Evolutionary conservation across 2,797 vertebrate species (phyloP).

Genomic region (Melanotaenia trifasciata): DNA sequence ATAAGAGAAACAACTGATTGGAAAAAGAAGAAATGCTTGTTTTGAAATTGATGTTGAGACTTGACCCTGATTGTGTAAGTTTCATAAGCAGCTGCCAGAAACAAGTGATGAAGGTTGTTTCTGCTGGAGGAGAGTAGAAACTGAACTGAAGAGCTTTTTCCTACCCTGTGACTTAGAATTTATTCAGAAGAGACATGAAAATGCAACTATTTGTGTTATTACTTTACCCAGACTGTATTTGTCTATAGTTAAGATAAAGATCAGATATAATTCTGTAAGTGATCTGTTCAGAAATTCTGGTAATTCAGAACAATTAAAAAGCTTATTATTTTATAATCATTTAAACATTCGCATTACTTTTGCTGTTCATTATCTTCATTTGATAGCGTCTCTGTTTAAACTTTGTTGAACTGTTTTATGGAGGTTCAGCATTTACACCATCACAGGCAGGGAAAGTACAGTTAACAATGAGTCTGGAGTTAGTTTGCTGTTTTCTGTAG

Average conservation of each 20-base stretch:
- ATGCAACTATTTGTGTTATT: too few species aligned
- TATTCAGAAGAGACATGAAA: too few species aligned
- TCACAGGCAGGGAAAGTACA: slow-evolving; percentile 10
- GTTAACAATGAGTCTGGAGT: not conserved
- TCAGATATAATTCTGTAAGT: too few species aligned
- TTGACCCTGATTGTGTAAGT: not conserved
- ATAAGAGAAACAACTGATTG: not conserved
- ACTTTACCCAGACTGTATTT: too few species aligned
- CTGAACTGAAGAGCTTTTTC: not conserved
- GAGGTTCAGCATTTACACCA: slow-evolving; percentile 39
- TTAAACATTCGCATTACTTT: too few species aligned
- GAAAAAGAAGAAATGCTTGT: not conserved
- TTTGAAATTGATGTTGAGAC: not conserved
- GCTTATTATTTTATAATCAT: too few species aligned
- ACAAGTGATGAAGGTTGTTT: not conserved
- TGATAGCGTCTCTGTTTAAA: not conserved
- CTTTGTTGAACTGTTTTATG: slow-evolving; percentile 18
- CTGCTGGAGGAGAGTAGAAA: not conserved
- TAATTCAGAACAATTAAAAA: too few species aligned
- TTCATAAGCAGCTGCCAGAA: not conserved
- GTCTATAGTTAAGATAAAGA: too few species aligned
- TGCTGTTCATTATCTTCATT: not conserved
- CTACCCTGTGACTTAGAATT: too few species aligned
- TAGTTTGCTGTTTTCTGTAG: not conserved
- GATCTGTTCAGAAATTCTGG: too few species aligned